These are phyloP conservation scores for Papilio polytes DNA, from an alignment of 1,140 invertebrate species.

Conservation along the genomic window DNA sequence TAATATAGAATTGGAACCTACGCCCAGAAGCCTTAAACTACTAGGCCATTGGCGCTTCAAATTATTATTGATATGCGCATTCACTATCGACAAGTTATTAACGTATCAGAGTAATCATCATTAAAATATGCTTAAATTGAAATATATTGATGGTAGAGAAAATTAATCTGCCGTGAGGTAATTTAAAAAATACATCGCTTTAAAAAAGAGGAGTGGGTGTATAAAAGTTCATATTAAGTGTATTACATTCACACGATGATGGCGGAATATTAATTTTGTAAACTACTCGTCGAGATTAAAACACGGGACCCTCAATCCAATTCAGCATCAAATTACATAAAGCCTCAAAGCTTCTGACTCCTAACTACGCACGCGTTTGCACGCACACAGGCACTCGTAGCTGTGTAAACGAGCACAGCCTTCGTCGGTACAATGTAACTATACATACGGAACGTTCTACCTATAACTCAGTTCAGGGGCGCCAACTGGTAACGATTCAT, in stretches of 20 bases:
- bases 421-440: conserved; percentile 73
- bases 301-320: conserved; percentile 70
- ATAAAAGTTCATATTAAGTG: conserved; percentile 37
- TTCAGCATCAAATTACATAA: conserved; percentile 79
- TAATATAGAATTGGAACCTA: neutral
- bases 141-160: conserved; percentile 34
- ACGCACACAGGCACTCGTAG: conserved; percentile 42
- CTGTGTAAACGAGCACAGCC: conserved; percentile 72
- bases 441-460: conserved; percentile 54
- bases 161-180: conserved; percentile 33
- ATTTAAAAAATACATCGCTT: conserved; percentile 36
- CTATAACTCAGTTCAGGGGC: conserved; percentile 63
- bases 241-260: conserved; percentile 41
- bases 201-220: conserved; percentile 8
- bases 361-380: conserved; percentile 58
- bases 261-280: conserved; percentile 60
- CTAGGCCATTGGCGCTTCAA: neutral
- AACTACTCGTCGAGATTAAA: conserved; percentile 65
- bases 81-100: conserved; percentile 13
- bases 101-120: conserved; percentile 17
- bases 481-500: conserved; percentile 45
- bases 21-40: neutral
- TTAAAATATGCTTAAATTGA: conserved; percentile 28
- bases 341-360: conserved; percentile 74
- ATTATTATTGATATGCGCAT: neutral